phyloP scores from a whole-genome alignment of 2,113 vertebrate genomes.

The Edolisoma coerulescens region DNA sequence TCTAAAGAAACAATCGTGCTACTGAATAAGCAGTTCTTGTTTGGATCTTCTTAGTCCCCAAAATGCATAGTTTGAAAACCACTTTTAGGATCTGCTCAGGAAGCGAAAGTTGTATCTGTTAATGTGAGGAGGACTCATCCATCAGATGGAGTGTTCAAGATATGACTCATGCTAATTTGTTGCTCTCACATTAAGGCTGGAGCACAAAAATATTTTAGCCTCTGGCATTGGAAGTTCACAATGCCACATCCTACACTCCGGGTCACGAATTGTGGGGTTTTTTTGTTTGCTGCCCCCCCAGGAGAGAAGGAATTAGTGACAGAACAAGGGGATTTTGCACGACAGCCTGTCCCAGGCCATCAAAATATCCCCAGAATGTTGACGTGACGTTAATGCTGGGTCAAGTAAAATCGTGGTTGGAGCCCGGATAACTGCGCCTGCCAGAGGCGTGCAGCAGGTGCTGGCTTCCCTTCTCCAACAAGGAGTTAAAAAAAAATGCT shows the following conservation, averaged over 20 bases:
- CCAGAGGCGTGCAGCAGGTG: slow-evolving; percentile 42
- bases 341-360: background rate
- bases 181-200: slow-evolving; percentile 66
- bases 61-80: slow-evolving; percentile 40
- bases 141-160: slow-evolving; percentile 68
- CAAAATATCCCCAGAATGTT: slow-evolving; percentile 16
- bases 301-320: slow-evolving; percentile 11
- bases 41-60: slow-evolving; percentile 28
- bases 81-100: slow-evolving; percentile 41
- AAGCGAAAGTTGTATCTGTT: slow-evolving; percentile 71
- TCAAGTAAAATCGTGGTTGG: slow-evolving; percentile 6
- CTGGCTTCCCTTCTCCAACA: slow-evolving; percentile 28
- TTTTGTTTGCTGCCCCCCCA: slow-evolving; percentile 22
- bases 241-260: slow-evolving; percentile 54
- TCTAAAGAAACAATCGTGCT: background rate
- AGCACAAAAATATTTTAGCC: slow-evolving; percentile 74
- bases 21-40: slow-evolving; percentile 7
- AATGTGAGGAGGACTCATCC: slow-evolving; percentile 72
- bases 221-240: slow-evolving; percentile 74
- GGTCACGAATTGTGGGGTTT: slow-evolving; percentile 53
- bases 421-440: slow-evolving; percentile 16
- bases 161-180: slow-evolving; percentile 83
- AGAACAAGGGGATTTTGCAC: background rate
- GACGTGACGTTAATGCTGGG: slow-evolving; percentile 1
- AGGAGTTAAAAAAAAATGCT: background rate